Percentiles rank a stretch among this genome's conserved stretches.
These are phyloP conservation scores for Araneus ventricosus DNA, from an alignment of 1,140 invertebrate genomes.

Conservation along the genomic window DNA sequence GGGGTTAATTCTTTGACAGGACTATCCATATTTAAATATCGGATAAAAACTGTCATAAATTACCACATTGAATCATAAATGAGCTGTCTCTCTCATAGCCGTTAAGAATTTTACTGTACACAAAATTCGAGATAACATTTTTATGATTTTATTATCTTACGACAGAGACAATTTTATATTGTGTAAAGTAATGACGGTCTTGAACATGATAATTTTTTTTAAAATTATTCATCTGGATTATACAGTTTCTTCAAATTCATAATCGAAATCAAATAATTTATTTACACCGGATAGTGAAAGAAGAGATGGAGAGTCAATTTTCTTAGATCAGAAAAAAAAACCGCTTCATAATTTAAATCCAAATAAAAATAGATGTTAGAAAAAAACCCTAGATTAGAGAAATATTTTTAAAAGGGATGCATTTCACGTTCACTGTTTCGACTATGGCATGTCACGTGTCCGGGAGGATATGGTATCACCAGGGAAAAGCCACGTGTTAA, in stretches of 20 bases:
- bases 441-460: not conserved
- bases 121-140: too few relatives aligned
- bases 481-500: not conserved
- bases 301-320: not conserved
- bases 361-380: not conserved
- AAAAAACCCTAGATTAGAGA: not conserved
- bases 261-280: not conserved
- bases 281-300: fast-evolving
- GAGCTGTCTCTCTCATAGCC: too few relatives aligned
- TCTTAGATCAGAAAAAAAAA: too few relatives aligned
- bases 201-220: not conserved
- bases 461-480: not conserved
- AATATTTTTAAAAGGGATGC: not conserved
- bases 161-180: too few relatives aligned
- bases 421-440: not conserved
- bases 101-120: too few relatives aligned
- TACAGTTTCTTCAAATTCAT: not conserved
- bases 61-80: too few relatives aligned
- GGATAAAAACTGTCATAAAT: too few relatives aligned
- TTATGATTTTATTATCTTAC: too few relatives aligned
- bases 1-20: not conserved
- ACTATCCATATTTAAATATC: too few relatives aligned
- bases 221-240: not conserved
- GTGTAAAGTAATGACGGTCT: too few relatives aligned
- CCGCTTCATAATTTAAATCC: too few relatives aligned